phyloP scores from a whole-genome alignment of 2,888 invertebrate genomes.

The Fragum sueziense region DNA sequence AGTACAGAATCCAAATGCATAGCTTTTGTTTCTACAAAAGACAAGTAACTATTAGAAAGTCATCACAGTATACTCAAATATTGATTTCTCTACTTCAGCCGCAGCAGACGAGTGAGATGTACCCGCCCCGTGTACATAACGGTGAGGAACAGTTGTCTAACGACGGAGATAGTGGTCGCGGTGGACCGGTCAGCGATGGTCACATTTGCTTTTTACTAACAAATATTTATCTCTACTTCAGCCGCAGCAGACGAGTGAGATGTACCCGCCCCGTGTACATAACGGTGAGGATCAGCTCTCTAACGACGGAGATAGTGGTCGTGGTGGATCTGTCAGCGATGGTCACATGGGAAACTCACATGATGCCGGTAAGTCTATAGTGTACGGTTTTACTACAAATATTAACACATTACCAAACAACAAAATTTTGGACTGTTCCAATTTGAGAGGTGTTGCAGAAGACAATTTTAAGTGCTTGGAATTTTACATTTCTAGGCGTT shows the following conservation, averaged over 20 bases:
- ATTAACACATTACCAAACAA: too few species aligned
- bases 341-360: slow-evolving; percentile 66
- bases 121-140: slow-evolving; percentile 9
- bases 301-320: slow-evolving; percentile 64
- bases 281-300: slow-evolving; percentile 62
- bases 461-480: too few species aligned
- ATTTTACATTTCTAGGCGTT: too few species aligned
- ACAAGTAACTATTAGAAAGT: too few species aligned
- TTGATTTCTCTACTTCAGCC: background rate
- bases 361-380: slow-evolving; percentile 63
- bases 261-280: slow-evolving; percentile 26
- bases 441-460: too few species aligned
- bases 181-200: slow-evolving; percentile 33
- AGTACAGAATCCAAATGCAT: too few species aligned
- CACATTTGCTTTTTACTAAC: background rate
- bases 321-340: slow-evolving; percentile 62
- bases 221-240: background rate
- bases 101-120: slow-evolving; percentile 27
- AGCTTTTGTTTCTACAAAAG: too few species aligned
- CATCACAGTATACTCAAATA: too few species aligned
- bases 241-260: slow-evolving; percentile 16
- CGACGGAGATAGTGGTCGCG: slow-evolving; percentile 64
- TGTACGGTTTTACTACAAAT: too few species aligned
- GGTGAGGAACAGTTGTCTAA: slow-evolving; percentile 65
- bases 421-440: too few species aligned